Percentiles rank a stretch among this genome's conserved stretches.
phyloP scores from a whole-genome alignment of 2,888 invertebrate species.

The Mamestra brassicae region DNA sequence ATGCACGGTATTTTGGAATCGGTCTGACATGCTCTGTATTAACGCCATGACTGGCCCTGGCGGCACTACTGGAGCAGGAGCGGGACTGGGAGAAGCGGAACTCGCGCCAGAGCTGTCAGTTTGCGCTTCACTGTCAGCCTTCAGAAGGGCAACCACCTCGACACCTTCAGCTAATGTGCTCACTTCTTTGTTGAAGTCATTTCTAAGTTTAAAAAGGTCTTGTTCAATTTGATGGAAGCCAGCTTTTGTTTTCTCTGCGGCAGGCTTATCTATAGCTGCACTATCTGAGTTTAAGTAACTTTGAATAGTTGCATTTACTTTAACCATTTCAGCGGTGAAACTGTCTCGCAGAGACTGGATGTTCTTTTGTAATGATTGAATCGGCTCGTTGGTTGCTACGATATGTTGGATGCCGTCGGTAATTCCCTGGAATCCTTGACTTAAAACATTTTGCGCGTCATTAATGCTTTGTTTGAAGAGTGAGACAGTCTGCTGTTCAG shows the following conservation, averaged over 20 bases:
- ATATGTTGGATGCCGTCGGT: conserved; percentile 78
- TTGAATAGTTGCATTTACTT: conserved; percentile 78
- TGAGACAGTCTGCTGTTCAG: conserved; percentile 72
- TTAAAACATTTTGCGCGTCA: conserved; percentile 73
- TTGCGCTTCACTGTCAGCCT: conserved; percentile 70
- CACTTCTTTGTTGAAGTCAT: conserved; percentile 78
- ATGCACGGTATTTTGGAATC: fast-evolving
- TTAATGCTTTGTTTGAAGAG: conserved; percentile 77
- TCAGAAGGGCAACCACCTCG: conserved; percentile 73
- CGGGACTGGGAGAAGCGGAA: conserved; percentile 6
- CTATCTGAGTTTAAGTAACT: conserved; percentile 70
- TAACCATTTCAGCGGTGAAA: conserved; percentile 78
- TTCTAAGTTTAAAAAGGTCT: conserved; percentile 73
- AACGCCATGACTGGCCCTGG: fast-evolving
- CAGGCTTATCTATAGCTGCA: conserved; percentile 47
- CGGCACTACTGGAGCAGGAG: conserved; percentile 15
- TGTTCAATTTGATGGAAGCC: conserved; percentile 71
- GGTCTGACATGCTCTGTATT: not conserved
- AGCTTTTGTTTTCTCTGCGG: conserved; percentile 62
- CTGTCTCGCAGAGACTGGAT: conserved; percentile 76
- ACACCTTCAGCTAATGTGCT: conserved; percentile 78
- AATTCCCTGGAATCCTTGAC: conserved; percentile 76
- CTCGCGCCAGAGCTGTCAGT: conserved; percentile 15
- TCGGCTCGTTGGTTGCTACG: conserved; percentile 74
- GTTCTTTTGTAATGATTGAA: conserved; percentile 75